These are phyloP conservation scores for Aphis gossypii DNA, from an alignment of 1,140 invertebrate species.

Conservation along the genomic window DNA sequence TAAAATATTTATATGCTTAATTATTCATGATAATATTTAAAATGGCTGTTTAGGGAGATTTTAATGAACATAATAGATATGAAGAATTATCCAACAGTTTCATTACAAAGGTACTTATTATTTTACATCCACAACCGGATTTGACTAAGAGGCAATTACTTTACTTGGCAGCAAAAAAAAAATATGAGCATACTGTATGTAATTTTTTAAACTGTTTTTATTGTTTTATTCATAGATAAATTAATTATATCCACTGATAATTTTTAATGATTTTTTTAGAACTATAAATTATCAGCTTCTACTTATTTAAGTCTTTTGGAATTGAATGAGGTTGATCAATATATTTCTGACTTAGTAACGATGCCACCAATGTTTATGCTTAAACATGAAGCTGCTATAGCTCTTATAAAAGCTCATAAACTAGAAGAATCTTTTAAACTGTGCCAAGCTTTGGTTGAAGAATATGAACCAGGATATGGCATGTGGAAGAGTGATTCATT, in stretches of 20 bases:
- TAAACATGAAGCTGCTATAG: conserved; percentile 1
- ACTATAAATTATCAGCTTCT: conserved; percentile 14
- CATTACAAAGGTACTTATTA: background rate
- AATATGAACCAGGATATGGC: conserved; percentile 8
- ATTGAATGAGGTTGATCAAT: background rate
- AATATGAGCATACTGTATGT: conserved; percentile 24
- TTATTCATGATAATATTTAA: background rate
- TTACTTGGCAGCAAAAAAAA: conserved; percentile 39
- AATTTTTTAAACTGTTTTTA: background rate
- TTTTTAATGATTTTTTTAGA: conserved; percentile 27
- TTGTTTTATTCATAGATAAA: background rate
- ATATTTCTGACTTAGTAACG: conserved; percentile 20
- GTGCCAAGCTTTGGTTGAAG: conserved; percentile 1
- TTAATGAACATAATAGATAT: background rate
- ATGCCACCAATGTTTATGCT: conserved; percentile 48
- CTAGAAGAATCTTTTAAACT: conserved; percentile 15
- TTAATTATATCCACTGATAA: background rate
- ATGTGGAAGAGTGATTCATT: conserved; percentile 43
- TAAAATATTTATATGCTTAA: background rate
- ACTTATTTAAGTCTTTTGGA: conserved; percentile 39
- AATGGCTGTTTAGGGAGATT: conserved; percentile 23
- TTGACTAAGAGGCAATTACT: conserved; percentile 30
- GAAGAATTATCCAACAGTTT: conserved; percentile 2
- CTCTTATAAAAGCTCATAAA: conserved; percentile 52
- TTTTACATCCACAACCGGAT: conserved; percentile 41